Base-by-base conservation (phyloP, 2,888 invertebrate genomes). In the Muscina levida region DNA sequence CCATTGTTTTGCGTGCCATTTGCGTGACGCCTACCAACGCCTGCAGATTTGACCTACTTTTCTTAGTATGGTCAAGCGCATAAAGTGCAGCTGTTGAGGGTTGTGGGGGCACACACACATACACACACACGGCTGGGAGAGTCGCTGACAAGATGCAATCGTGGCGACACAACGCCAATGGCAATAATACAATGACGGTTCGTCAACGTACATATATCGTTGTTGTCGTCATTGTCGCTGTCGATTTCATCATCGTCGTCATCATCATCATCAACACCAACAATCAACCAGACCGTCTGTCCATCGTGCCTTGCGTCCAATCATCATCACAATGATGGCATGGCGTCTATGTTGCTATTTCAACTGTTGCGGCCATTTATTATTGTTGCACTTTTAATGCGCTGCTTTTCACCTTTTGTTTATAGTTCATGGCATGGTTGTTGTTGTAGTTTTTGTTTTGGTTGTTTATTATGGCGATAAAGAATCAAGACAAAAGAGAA, bases 11-110 rank as follows among this genome's bases (percentile, higher is more conserved):
- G 62, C 24, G 22, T 68, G 67, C 67, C 8, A 39, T 17, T 24
- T 37, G 57, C 65, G 51, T 26, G 59, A 75, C 74, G 77, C 78
- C 82, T 72, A 51, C 70, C 39, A 70, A 51, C 26, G 79, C 59
- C 77, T 75, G 72, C 79, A 77, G 57, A 48, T 82, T 73, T 83
- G 83, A 82, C 82, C 82, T 77, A 83, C 78, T 83, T 82, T 56
- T 62, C 66, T 10, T 17, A 19, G 13, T 39, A 74, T 77, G n/a
- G 42, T 31, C 6, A 67, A 44, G 39, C 15, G 17, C 42, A 46
- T 53, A 66, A 72, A 72, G 26, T 77, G 57, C 82, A 78, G 13
- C 13, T 26, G 48, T 48, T 15, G 6, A 15, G 80, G 73, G 79
- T 31, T n/a, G 37, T 26, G 75, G 39, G 15, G 31, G 26, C 22